Evolutionary conservation across 2,797 vertebrate genomes (phyloP), one percentile per base, ranked within the genome.

Genomic region (Sebastes diploproa): DNA sequence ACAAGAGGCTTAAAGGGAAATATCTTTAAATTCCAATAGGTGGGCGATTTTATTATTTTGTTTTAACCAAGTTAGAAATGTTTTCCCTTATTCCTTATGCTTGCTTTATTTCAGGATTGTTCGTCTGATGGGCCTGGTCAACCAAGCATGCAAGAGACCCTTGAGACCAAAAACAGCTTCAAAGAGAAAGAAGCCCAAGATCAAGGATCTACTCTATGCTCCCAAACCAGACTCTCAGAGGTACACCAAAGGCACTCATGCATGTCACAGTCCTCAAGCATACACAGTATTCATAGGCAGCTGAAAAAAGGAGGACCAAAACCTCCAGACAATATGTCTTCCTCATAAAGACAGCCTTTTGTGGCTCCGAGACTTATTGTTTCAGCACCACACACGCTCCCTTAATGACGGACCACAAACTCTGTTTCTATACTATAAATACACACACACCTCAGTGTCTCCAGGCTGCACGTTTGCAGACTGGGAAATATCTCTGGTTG

Each of bases 91-190:
- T 72, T 85, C 55, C 55, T 36, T 76, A 4, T 85, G 1, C 54
- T 76, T 90, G 77, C 80, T 56, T 71, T 78, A 83, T 84, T 92
- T 86, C 89, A 97, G 98, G 95, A 96, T 98, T 93, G 95, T 92
- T 84, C 97, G 97, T 89, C 92, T 99, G 92, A 98, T 98, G 97
- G 97, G 97, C 84, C 93, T 99, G 90, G 96, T 98, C 92, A 97
- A 96, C 64, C 95, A 97, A 94, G 96, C 98, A 63, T 98, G 97
- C 93, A 99, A 98, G 94, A 97, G 97, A 94, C 96, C 95, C 68
- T 94, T 95, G 91, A 95, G 94, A 89, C 89, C 93, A 62, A 99
- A 97, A 92, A 95, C 88, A 0, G 91, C 94, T 74, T 95, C 95
- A 72, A 95, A 96, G 75, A 97, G 97, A 87, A 99, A 99, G 95